phyloP scores from a whole-genome alignment of 2,113 vertebrate genomes.

The Chiloscyllium plagiosum region DNA sequence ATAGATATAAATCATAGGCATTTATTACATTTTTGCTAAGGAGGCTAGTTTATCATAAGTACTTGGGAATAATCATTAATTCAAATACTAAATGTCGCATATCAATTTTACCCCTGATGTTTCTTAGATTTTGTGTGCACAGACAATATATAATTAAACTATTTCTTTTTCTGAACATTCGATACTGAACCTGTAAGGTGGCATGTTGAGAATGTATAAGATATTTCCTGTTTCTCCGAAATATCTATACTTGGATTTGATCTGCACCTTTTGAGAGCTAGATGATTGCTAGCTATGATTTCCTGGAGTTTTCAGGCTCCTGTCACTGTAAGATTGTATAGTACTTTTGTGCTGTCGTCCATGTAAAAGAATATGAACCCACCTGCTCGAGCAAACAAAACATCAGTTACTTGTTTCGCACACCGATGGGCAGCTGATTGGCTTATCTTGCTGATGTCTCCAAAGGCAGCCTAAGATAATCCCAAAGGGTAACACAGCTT shows the following conservation, averaged over 20 bases:
- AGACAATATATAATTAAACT: neutral
- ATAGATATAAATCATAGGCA: neutral
- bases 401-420: neutral
- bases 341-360: neutral
- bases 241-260: neutral
- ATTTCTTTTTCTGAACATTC: neutral
- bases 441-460: neutral
- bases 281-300: neutral
- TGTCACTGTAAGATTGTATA: neutral
- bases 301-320: neutral
- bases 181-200: neutral
- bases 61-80: neutral
- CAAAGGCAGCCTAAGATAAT: neutral
- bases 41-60: neutral
- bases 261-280: neutral
- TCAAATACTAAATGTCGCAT: neutral
- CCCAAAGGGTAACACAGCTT: neutral
- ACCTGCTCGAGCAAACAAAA: conserved; percentile 6
- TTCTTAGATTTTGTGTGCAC: neutral
- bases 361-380: neutral
- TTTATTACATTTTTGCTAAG: neutral
- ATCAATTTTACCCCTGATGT: neutral
- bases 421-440: neutral
- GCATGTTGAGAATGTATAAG: neutral
- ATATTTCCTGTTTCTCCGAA: neutral